Base-by-base conservation (phyloP, 2,113 vertebrate genomes). In the Anguilla rostrata region DNA sequence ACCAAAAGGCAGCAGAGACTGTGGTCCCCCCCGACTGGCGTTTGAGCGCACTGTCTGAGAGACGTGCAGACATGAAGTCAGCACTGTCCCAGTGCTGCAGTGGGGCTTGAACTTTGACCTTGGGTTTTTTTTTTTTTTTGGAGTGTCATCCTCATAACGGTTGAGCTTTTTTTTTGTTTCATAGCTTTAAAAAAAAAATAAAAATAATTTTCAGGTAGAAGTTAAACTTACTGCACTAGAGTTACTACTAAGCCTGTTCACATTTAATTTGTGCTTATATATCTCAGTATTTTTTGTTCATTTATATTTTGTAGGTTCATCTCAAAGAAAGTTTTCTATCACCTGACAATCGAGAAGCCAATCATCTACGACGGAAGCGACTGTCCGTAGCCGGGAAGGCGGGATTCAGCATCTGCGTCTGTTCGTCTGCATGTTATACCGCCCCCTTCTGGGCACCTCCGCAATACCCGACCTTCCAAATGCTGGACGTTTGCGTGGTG, bases 301-400 rank as follows among this genome's bases (percentile, higher is more conserved):
- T 39, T 60, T 89, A 29, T 84, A 87, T 84, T 85, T 87, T 83
- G 79, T 94, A 99, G 98, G 90, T 99, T 99, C 91, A 94, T 99
- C 92, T 98, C 98, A 81, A 99, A 99, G 94, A 98, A 95, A 88
- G 97, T 99, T 15, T 95, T 97, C 89, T 99, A 98, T 90, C 97
- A 96, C 88, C 93, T 99, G 93, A 95, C 97, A 40, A 93, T 97
- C 22, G 97, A 98, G 92, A 95, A 96, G 85, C 96, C 98, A 26
- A 89, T 99, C 75, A 96, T 98, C 95, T 99, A 99, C 0, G 97
- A 99, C 57, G 98, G 98, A 93, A 99, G 97, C 11, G 98, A 99
- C 93, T 95, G 96, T 90, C 95, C 93, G 12, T 96, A 93, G 93
- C 78, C 8, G 2, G 6, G 15, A 26, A 26, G 71, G 8, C 53